Percentiles rank a stretch among this genome's conserved stretches.
These are phyloP conservation scores for Cyclopterus lumpus DNA, from an alignment of 2,797 vertebrate genomes.

Conservation along the genomic window DNA sequence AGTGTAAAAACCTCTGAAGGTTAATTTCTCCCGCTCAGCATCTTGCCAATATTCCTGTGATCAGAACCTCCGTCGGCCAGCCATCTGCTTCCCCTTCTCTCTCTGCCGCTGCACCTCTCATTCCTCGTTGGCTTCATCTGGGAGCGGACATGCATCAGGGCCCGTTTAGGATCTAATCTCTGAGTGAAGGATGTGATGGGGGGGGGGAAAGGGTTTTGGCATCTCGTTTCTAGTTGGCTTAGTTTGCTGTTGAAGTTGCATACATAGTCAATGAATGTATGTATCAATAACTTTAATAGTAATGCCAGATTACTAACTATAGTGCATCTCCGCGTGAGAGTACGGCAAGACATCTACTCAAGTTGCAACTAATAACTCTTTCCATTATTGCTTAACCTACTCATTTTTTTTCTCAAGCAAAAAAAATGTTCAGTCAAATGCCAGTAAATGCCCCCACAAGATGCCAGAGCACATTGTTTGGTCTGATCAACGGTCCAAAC, in stretches of 20 bases:
- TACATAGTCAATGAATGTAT: not conserved
- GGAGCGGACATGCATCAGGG: conserved; percentile 64
- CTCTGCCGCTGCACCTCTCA: conserved; percentile 47
- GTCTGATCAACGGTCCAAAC: not conserved
- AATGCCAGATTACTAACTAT: not conserved
- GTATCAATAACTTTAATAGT: not conserved
- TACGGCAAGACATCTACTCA: not conserved
- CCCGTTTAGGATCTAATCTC: conserved; percentile 47
- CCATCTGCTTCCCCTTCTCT: conserved; percentile 73
- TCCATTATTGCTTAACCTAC: not conserved
- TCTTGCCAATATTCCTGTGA: conserved; percentile 76
- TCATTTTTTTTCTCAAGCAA: too few species aligned
- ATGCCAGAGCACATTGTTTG: not conserved
- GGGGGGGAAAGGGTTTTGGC: not conserved
- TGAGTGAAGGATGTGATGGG: conserved; percentile 22
- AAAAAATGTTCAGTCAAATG: not conserved
- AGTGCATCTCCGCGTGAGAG: not conserved
- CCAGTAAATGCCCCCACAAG: not conserved
- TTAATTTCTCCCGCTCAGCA: conserved; percentile 79
- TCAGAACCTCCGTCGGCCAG: conserved; percentile 76
- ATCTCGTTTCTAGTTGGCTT: not conserved
- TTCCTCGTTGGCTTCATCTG: conserved; percentile 43
- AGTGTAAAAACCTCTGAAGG: conserved; percentile 78
- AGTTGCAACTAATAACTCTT: not conserved
- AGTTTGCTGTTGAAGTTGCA: not conserved